Conservation (phyloP, 2,797 vertebrate species). For the Thaleichthys pacificus region DNA sequence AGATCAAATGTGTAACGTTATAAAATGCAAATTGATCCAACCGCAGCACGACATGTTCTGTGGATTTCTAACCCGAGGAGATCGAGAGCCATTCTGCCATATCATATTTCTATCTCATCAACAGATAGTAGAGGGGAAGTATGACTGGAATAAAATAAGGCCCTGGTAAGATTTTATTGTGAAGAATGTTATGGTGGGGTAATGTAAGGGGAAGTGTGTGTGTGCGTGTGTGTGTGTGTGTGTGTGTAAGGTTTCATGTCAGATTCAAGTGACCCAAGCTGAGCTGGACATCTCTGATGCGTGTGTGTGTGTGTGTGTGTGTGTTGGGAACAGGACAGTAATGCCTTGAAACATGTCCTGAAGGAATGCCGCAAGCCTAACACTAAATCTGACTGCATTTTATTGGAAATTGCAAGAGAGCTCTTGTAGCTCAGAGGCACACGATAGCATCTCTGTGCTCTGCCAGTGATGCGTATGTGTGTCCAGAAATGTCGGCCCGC, state of each 20-base stretch:
- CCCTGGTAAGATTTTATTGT: not conserved
- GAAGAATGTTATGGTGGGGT: not conserved
- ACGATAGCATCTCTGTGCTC: conserved; percentile 11
- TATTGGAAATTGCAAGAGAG: conserved; percentile 23
- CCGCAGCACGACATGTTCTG: conserved; percentile 2
- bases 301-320: conserved; percentile 40
- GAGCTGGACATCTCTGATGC: conserved; percentile 17
- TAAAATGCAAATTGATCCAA: conserved; percentile 26
- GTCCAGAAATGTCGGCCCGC: not conserved
- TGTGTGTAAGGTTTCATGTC: not conserved
- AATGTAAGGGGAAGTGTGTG: conserved; percentile 3
- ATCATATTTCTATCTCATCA: conserved; percentile 10
- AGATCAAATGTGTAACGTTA: conserved; percentile 24
- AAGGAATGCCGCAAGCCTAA: conserved; percentile 16
- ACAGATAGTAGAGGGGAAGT: conserved; percentile 12
- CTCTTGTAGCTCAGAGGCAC: conserved; percentile 12
- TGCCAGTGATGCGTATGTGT: conserved; percentile 4
- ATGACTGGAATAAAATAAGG: conserved; percentile 7
- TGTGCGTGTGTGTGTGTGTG: not conserved
- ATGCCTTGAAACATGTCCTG: conserved; percentile 30
- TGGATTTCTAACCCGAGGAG: not conserved
- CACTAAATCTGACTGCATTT: conserved; percentile 8
- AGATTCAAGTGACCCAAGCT: not conserved
- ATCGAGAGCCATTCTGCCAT: not conserved
- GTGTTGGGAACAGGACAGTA: conserved; percentile 21